Conservation (phyloP, 2,113 vertebrate genomes). For the Cyanoderma ruficeps region DNA sequence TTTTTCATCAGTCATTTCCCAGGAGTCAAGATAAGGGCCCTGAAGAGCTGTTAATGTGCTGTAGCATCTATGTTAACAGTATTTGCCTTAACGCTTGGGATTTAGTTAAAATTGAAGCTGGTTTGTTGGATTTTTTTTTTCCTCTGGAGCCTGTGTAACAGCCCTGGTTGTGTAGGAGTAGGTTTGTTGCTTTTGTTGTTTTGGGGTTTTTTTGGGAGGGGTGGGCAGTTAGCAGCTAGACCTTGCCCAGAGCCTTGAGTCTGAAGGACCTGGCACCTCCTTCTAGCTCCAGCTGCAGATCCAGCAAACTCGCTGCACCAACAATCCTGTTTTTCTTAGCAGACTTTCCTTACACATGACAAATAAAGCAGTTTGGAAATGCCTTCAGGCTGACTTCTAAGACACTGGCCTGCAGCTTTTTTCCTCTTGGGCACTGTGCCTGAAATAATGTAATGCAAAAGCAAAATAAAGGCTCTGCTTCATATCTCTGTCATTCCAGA, state of each 20-base stretch:
- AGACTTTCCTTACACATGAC: neutral
- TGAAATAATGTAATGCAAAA: neutral
- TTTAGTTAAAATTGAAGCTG: slow-evolving; percentile 1
- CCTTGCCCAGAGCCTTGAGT: neutral
- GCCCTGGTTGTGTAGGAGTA: neutral
- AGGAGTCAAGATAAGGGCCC: neutral
- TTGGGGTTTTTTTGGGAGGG: neutral
- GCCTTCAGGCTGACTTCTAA: slow-evolving; percentile 10
- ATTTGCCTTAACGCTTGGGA: neutral
- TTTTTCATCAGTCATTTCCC: slow-evolving; percentile 5
- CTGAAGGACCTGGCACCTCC: neutral
- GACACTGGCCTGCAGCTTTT: neutral
- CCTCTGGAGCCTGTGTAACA: neutral
- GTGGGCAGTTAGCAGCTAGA: neutral
- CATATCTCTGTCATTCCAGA: neutral
- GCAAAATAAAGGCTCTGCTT: slow-evolving; percentile 3
- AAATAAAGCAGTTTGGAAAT: neutral
- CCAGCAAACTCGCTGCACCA: neutral
- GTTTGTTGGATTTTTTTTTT: neutral
- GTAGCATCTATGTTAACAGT: neutral
- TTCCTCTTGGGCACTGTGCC: neutral
- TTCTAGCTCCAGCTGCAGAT: neutral
- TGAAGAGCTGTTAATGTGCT: slow-evolving; percentile 4
- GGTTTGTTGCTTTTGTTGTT: neutral
- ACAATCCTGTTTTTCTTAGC: neutral